Percentiles rank a stretch among this genome's conserved stretches.
Conservation (phyloP, 2,113 vertebrate genomes). For the Todiramphus saurophagus region DNA sequence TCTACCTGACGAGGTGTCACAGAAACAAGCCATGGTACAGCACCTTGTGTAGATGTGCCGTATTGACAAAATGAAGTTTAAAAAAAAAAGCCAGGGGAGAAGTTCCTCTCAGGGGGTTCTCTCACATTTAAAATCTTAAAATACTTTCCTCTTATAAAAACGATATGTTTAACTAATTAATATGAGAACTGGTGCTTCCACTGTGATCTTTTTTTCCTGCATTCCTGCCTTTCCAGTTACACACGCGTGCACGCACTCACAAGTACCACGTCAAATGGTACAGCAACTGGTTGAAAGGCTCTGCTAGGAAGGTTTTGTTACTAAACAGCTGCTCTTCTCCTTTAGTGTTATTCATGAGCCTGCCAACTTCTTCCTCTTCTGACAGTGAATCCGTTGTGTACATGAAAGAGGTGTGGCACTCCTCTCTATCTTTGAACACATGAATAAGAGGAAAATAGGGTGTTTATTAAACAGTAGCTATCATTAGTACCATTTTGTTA, state of each 20-base stretch:
- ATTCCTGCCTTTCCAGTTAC: not conserved
- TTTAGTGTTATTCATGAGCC: slow-evolving; percentile 40
- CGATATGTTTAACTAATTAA: not conserved
- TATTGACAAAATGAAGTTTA: not conserved
- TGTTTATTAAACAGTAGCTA: slow-evolving; percentile 26
- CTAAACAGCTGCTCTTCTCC: slow-evolving; percentile 51
- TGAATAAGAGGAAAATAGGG: not conserved
- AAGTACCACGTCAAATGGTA: not conserved
- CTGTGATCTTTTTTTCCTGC: not conserved
- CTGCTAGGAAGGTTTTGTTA: slow-evolving; percentile 37
- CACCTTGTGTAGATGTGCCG: not conserved
- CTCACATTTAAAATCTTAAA: not conserved
- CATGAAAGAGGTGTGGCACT: slow-evolving; percentile 35
- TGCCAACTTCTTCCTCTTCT: slow-evolving; percentile 37
- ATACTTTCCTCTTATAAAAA: not conserved
- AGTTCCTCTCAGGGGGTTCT: not conserved
- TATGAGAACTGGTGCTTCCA: not conserved
- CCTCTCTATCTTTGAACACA: not conserved
- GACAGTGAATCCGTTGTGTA: slow-evolving; percentile 48
- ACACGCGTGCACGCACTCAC: fast-evolving
- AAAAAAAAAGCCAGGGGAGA: not conserved
- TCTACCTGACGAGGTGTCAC: not conserved
- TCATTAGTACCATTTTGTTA: slow-evolving; percentile 24
- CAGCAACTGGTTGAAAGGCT: slow-evolving; percentile 35
- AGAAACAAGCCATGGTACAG: not conserved